Conservation (phyloP, 2,888 invertebrate genomes). For the Morinoia aosen region DNA sequence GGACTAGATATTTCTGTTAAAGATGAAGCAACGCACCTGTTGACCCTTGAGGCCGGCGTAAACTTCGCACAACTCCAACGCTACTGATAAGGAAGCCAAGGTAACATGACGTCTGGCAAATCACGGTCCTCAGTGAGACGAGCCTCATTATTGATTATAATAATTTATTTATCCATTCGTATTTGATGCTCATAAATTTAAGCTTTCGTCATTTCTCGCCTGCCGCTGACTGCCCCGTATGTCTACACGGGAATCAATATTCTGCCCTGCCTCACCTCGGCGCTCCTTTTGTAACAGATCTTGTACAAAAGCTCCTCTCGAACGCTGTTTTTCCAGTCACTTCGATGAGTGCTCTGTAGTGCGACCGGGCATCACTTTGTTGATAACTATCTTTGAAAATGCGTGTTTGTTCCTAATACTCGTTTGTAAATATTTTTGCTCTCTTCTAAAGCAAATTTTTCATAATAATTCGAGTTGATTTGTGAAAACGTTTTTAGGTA, state of each 20-base stretch:
- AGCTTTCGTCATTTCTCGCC: background rate
- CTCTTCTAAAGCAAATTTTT: background rate
- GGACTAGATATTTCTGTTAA: background rate
- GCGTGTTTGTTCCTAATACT: too few relatives aligned
- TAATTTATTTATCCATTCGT: background rate
- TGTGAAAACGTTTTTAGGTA: background rate
- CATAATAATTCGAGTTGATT: background rate
- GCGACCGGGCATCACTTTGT: too few relatives aligned
- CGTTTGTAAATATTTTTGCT: background rate
- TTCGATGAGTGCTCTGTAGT: background rate
- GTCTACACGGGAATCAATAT: constrained; percentile 26
- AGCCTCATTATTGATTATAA: background rate
- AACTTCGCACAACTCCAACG: background rate
- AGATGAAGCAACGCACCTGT: background rate
- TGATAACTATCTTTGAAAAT: too few relatives aligned
- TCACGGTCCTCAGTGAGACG: background rate
- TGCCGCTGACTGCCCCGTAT: background rate
- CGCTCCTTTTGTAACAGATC: background rate
- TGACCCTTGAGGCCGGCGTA: background rate
- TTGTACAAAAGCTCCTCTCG: background rate
- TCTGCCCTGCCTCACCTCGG: background rate
- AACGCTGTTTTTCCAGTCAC: background rate
- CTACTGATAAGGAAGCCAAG: background rate
- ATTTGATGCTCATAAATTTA: background rate
- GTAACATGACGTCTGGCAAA: background rate